Conservation (phyloP, 2,888 invertebrate species). For the Halictus quadricinctus region DNA sequence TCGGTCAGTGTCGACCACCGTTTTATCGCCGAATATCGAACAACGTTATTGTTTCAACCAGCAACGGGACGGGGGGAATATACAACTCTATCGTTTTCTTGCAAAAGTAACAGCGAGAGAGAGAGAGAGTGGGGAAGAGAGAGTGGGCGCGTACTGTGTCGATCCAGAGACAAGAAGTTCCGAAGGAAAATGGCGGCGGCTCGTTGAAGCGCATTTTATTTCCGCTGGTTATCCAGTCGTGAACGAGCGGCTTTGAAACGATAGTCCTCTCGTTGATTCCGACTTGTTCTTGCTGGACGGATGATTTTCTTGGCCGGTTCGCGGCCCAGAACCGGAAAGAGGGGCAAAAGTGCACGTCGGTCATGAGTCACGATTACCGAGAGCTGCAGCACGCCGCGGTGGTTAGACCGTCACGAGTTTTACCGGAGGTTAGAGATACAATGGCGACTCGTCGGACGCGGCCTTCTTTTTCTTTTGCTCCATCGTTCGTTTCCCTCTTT, state of each 20-base stretch:
- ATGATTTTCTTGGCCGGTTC: constrained; percentile 58
- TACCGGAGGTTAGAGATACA: constrained; percentile 65
- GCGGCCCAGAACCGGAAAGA: constrained; percentile 56
- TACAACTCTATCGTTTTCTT: background rate
- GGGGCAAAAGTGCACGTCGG: constrained; percentile 65
- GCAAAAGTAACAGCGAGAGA: background rate
- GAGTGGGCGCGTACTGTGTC: background rate
- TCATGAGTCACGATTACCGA: constrained; percentile 70
- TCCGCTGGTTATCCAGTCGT: constrained; percentile 54
- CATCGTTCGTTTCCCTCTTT: background rate
- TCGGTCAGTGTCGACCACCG: too few relatives aligned
- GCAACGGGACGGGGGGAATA: background rate
- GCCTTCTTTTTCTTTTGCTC: background rate
- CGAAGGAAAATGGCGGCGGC: constrained; percentile 17
- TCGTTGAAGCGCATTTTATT: constrained; percentile 55
- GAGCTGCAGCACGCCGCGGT: constrained; percentile 67
- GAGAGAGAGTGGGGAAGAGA: background rate
- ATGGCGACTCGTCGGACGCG: constrained; percentile 46
- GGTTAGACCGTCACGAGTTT: constrained; percentile 66
- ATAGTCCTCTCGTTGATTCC: constrained; percentile 33
- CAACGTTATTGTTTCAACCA: constrained; percentile 16
- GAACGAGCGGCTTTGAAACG: constrained; percentile 32
- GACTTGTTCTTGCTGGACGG: constrained; percentile 50
- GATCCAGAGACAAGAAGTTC: constrained; percentile 1
- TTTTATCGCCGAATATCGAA: constrained; percentile 16